Evolutionary conservation across 2,888 invertebrate species (phyloP).

Genomic region (Meiosimyza decipiens): DNA sequence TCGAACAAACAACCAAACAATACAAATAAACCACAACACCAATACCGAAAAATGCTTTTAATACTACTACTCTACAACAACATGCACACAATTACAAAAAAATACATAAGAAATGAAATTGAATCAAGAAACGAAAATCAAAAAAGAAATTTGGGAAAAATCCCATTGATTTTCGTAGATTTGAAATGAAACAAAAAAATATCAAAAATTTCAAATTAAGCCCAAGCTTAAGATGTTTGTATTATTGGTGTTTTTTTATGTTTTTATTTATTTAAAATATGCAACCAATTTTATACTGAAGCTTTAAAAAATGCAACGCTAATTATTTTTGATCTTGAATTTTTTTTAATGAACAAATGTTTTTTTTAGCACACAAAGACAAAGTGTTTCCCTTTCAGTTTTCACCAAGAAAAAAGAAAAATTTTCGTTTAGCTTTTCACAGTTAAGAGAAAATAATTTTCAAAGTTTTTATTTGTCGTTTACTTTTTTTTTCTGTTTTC

Average conservation of each 20-base stretch:
- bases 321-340: not conserved
- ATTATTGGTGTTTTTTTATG: slow-evolving; percentile 30
- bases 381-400: slow-evolving; percentile 2
- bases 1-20: slow-evolving; percentile 45
- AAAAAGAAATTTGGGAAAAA: no score
- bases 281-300: not conserved
- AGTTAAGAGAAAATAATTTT: not conserved
- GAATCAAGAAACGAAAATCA: not conserved
- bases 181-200: not conserved
- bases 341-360: not conserved
- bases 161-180: no score
- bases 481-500: slow-evolving; percentile 7
- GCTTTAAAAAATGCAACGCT: not conserved
- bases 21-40: slow-evolving; percentile 40
- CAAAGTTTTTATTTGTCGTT: slow-evolving; percentile 9
- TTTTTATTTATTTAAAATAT: slow-evolving; percentile 35
- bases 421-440: slow-evolving; percentile 17
- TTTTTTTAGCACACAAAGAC: not conserved
- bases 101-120: slow-evolving; percentile 9
- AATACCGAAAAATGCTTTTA: slow-evolving; percentile 33
- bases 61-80: slow-evolving; percentile 33
- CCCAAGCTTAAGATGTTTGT: slow-evolving; percentile 20
- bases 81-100: slow-evolving; percentile 34
- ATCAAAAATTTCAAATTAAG: not conserved
- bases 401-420: not conserved